Evolutionary conservation across 2,888 invertebrate species (phyloP), one percentile per base, ranked within the genome.

Genomic region (Trachelus stipa): DNA sequence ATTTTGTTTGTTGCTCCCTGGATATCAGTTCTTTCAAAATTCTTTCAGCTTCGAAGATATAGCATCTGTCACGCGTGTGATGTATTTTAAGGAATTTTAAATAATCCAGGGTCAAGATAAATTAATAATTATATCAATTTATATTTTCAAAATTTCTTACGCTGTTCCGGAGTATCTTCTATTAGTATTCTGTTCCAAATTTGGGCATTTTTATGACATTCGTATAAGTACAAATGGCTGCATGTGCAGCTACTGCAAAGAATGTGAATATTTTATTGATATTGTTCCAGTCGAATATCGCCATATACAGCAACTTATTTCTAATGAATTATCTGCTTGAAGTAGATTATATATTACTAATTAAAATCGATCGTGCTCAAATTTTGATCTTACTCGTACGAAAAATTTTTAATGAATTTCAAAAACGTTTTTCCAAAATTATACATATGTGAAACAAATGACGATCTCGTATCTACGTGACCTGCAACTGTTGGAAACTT

Each of bases 271-370:
- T 76, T 0, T 80, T 74, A 78, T 82, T 79, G 34, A 81, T 79
- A 74, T 77, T 69, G 11, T 77, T 71, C 81, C 82, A 83, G 34
- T 82, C 79, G 34, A 83, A 74, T 31, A 81, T 33, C 15, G 81
- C 80, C 83, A 83, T 83, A 69, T 12, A 9, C 34, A 2, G 34
- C 3, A 69, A 69, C 6, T 68, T 37, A 77, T 37, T 40, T 73
- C 33, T 75, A 40, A 71, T 77, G 73, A 23, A 56, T 56, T 56
- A 23, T 56, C 2, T 23, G 23, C 1, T 23, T 56, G 9, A 0
- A 23, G 1, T 23, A 23, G 56, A 23, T 9, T 23, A 9, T 23
- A 56, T 23, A 56, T 56, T 56, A 9, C 23, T 56, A 23, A 56
- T 56, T 56, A 23, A 23, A 23, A 56, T 56, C 1, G 15, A 23